Evolutionary conservation across 1,140 invertebrate species (phyloP).

Genomic region (Venturia canescens): DNA sequence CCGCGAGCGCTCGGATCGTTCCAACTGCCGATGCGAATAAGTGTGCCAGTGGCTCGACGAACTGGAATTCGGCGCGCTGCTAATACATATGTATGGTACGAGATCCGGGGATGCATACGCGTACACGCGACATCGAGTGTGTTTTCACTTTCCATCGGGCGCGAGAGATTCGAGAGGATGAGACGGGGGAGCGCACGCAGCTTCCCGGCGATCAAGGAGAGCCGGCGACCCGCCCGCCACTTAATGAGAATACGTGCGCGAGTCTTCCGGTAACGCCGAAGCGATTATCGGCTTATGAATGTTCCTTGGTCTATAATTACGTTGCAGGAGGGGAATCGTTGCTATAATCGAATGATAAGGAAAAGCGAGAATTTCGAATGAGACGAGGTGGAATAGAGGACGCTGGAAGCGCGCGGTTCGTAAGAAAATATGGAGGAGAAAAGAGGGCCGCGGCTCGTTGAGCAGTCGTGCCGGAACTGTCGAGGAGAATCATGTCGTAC

Average conservation of each 20-base stretch:
- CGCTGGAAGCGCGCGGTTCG: too few species aligned
- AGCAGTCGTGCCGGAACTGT: neutral
- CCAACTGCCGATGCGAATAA: slow-evolving; percentile 63
- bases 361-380: neutral
- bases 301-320: neutral
- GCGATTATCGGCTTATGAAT: slow-evolving; percentile 55
- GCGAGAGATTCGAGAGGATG: slow-evolving; percentile 44
- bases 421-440: too few species aligned
- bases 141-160: slow-evolving; percentile 68
- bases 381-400: neutral
- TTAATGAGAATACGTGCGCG: slow-evolving; percentile 32
- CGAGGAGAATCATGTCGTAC: neutral
- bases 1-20: slow-evolving; percentile 22
- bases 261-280: slow-evolving; percentile 44
- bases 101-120: neutral
- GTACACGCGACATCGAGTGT: slow-evolving; percentile 35
- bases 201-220: slow-evolving; percentile 57
- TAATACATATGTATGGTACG: neutral
- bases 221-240: slow-evolving; percentile 15
- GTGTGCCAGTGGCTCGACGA: slow-evolving; percentile 63
- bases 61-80: slow-evolving; percentile 47
- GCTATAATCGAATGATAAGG: neutral
- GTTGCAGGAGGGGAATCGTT: neutral
- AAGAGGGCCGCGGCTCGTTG: neutral
- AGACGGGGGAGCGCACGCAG: slow-evolving; percentile 45